Base-by-base conservation (phyloP, 2,797 vertebrate genomes). In the Tokudaia tokunoshimensis region DNA sequence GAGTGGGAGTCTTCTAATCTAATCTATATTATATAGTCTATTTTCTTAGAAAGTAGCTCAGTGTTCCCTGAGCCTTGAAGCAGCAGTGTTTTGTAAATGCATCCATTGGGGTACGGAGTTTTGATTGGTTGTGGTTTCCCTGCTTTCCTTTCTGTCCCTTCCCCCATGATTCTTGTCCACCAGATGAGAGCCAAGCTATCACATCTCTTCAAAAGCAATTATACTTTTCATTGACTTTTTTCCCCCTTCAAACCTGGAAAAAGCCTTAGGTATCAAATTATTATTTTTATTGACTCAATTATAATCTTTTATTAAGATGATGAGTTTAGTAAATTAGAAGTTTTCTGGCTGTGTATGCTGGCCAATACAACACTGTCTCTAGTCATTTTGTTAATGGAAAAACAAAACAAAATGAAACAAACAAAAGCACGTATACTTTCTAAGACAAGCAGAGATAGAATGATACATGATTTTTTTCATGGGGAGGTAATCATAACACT, bases 341-440 rank as follows among this genome's bases (percentile, higher is more conserved):
- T 89, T 87, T 97, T 76, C 83, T 83, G 47, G 0, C 6, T 95
- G 29, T 75, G 86, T 72, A 95, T 67, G 17, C 34, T 96, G 91
- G 96, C 93, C 84, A 94, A 31, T 81, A 55, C 6, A 93, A 67
- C 4, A 81, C 14, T 76, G 52, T 61, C 59, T 94, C 17, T 14
- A 87, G 37, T 52, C 93, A 90, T 72, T 97, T 97, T 95, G 4
- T 67, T 94, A 17, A 92, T 96, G 75, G 65, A 92, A 85, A 86
- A 72, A n/a, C 1, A 34, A 80, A 76, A 44, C 72, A 41, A 70
- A 70, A 34, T 19, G 15, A n/a, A 70, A 70, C 34, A 19, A 29
- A 63, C 37, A 24, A 91, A 91, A 97, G 47, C 15, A 59, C 0
- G 8, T 81, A 37, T 13, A 67, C 12, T 89, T 12, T 31, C 76